Evolutionary conservation across 2,888 invertebrate genomes (phyloP).

Genomic region (Drosophila vallismaia): DNA sequence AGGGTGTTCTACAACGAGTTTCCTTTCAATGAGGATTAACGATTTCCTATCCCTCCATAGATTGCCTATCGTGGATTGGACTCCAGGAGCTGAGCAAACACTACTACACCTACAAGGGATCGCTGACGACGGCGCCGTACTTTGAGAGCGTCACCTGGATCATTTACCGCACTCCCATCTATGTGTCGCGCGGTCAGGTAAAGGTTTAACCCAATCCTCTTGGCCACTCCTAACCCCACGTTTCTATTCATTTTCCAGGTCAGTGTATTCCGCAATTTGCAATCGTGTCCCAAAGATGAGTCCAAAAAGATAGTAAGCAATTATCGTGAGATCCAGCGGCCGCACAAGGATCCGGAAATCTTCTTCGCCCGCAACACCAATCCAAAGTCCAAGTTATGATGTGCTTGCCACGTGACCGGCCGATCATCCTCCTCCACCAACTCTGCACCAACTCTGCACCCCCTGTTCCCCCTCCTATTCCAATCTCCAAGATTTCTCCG

Average conservation of each 20-base stretch:
- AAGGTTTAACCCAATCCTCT: slow-evolving; percentile 10
- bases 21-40: not conserved
- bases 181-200: slow-evolving; percentile 88
- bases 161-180: slow-evolving; percentile 88
- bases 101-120: slow-evolving; percentile 90
- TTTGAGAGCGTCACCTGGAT: slow-evolving; percentile 91
- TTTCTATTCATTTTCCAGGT: slow-evolving; percentile 68
- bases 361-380: slow-evolving; percentile 83
- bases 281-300: slow-evolving; percentile 83
- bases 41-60: slow-evolving; percentile 78
- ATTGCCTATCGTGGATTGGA: slow-evolving; percentile 89
- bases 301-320: slow-evolving; percentile 84
- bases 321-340: slow-evolving; percentile 83
- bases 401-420: slow-evolving; percentile 25
- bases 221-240: not conserved
- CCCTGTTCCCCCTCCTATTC: not conserved
- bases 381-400: slow-evolving; percentile 84
- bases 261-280: slow-evolving; percentile 83
- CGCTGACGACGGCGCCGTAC: slow-evolving; percentile 89
- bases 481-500: slow-evolving; percentile 7
- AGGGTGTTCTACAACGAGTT: not conserved
- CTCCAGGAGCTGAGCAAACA: slow-evolving; percentile 88
- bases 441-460: slow-evolving; percentile 21
- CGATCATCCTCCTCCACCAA: slow-evolving; percentile 12
- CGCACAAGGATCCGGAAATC: slow-evolving; percentile 83